These are phyloP conservation scores for Neosalanx taihuensis DNA, from an alignment of 2,797 vertebrate genomes.

Conservation along the genomic window DNA sequence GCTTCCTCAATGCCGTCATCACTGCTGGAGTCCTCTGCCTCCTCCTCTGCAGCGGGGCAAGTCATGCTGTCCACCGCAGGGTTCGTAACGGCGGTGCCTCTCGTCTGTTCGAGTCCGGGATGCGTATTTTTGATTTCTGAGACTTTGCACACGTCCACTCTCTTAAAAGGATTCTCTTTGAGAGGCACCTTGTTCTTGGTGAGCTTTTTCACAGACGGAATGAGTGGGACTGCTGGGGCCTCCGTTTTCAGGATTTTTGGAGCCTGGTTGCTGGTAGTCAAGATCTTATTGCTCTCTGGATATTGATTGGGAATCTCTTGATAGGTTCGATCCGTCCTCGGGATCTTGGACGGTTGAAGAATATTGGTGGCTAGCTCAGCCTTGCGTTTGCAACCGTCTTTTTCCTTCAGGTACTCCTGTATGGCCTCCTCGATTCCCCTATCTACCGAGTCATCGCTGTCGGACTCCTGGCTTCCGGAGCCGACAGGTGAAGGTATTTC, in stretches of 20 bases:
- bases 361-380: slow-evolving; percentile 53
- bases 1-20: slow-evolving; percentile 97
- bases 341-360: slow-evolving; percentile 59
- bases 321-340: slow-evolving; percentile 47
- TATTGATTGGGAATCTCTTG: slow-evolving; percentile 57
- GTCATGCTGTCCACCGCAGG: slow-evolving; percentile 43
- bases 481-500: slow-evolving; percentile 47
- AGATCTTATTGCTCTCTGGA: slow-evolving; percentile 55
- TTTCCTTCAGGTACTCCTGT: slow-evolving; percentile 88
- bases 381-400: slow-evolving; percentile 74
- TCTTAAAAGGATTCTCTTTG: slow-evolving; percentile 50
- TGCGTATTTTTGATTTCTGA: slow-evolving; percentile 36
- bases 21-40: slow-evolving; percentile 82
- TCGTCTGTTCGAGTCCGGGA: slow-evolving; percentile 36
- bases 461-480: slow-evolving; percentile 74
- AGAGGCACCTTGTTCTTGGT: slow-evolving; percentile 63
- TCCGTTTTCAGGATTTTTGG: slow-evolving; percentile 55
- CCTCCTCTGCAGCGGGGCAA: slow-evolving; percentile 34
- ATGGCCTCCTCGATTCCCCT: slow-evolving; percentile 94
- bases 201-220: slow-evolving; percentile 57
- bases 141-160: slow-evolving; percentile 45
- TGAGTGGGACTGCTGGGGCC: slow-evolving; percentile 32
- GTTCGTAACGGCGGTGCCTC: slow-evolving; percentile 38
- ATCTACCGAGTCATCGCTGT: slow-evolving; percentile 95
- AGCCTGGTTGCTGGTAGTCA: slow-evolving; percentile 58